A percentile compares a stretch with the other conserved stretches of the same genome.
phyloP scores from a whole-genome alignment of 1,140 invertebrate species.

The Nebria ingens region DNA sequence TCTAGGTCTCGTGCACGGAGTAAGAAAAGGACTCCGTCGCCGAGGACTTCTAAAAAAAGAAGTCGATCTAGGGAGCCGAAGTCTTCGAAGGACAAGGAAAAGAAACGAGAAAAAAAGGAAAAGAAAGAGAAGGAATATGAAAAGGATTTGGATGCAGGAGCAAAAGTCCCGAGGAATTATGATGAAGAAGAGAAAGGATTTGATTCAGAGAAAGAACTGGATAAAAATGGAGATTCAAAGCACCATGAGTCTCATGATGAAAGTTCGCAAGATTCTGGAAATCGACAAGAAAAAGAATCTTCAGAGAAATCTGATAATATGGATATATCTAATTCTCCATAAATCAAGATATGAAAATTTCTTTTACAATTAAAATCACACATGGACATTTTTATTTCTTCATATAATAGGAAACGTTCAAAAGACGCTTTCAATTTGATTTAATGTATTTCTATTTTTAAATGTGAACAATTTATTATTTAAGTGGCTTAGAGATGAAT shows the following conservation, averaged over 20 bases:
- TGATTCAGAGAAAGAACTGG: conserved; percentile 29
- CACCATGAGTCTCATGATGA: conserved; percentile 19
- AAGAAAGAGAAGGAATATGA: conserved; percentile 22
- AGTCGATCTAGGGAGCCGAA: background rate
- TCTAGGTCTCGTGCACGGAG: conserved; percentile 26
- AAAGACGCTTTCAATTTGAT: no score
- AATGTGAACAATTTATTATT: no score
- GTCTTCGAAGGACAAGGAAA: conserved; percentile 13
- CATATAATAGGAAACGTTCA: no score
- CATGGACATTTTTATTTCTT: no score
- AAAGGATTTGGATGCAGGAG: conserved; percentile 23
- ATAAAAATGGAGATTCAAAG: conserved; percentile 21
- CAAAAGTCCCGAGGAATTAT: conserved; percentile 39
- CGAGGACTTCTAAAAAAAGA: conserved; percentile 15
- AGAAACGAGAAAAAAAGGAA: conserved; percentile 18
- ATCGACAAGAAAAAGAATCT: conserved; percentile 31
- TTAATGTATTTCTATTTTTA: no score
- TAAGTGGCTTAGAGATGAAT: no score
- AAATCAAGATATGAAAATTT: no score
- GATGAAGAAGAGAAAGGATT: conserved; percentile 42
- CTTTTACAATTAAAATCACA: no score
- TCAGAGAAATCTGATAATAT: conserved; percentile 46
- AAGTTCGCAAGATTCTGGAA: conserved; percentile 23
- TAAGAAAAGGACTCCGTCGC: conserved; percentile 29
- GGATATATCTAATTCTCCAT: conserved; percentile 43